Percentiles rank a stretch among this genome's conserved stretches.
phyloP scores from a whole-genome alignment of 2,797 vertebrate species.

The Lepus townsendii region DNA sequence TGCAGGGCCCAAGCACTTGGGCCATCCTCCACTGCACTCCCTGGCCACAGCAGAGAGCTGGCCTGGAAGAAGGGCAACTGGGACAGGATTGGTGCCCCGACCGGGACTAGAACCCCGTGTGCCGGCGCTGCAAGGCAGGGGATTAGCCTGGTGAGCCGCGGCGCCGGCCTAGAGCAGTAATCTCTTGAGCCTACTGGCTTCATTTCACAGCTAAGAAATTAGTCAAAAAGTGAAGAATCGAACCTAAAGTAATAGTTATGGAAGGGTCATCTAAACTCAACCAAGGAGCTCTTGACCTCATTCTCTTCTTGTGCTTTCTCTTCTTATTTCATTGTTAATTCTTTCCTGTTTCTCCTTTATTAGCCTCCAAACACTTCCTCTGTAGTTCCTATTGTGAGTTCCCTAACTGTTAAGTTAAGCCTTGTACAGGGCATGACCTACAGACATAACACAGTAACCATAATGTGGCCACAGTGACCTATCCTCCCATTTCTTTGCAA shows the following conservation, averaged over 20 bases:
- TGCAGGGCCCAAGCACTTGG: no score
- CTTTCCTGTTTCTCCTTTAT: constrained; percentile 75
- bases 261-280: neutral
- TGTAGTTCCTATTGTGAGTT: constrained; percentile 59
- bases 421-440: neutral
- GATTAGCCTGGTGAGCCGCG: no score
- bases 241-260: neutral
- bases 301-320: constrained; percentile 12
- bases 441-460: neutral
- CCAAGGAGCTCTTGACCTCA: neutral
- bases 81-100: no score
- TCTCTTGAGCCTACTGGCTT: neutral
- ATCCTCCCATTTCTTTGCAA: neutral
- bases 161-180: neutral
- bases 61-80: no score
- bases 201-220: neutral
- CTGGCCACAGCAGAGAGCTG: no score
- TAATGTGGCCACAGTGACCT: neutral
- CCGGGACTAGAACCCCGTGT: no score
- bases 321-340: constrained; percentile 75
- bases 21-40: no score
- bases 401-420: neutral
- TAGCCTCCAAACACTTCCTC: constrained; percentile 76
- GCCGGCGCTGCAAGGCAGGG: no score
- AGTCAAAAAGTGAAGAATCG: neutral